Conservation (phyloP, 2,797 vertebrate species). For the Sternotherus odoratus region DNA sequence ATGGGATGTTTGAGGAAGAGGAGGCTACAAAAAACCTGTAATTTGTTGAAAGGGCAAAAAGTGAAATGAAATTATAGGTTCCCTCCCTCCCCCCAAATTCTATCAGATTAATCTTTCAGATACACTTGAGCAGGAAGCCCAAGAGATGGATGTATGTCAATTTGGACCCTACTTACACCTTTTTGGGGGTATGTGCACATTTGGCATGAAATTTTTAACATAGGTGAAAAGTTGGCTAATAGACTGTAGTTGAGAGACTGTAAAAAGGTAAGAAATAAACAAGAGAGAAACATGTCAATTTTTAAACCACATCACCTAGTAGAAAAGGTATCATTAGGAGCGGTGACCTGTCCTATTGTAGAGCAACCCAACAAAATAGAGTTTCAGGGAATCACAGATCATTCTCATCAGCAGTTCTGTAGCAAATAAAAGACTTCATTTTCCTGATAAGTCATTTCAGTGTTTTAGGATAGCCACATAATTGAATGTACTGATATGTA, state of each 20-base stretch:
- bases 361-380: background rate
- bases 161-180: background rate
- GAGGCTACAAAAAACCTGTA: background rate
- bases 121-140: background rate
- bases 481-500: background rate
- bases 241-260: background rate
- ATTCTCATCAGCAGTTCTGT: background rate
- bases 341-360: background rate
- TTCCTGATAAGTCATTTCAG: background rate
- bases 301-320: background rate
- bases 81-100: background rate
- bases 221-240: background rate
- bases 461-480: background rate
- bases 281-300: background rate
- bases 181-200: background rate
- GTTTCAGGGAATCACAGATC: background rate
- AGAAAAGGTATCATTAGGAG: background rate
- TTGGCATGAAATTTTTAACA: background rate
- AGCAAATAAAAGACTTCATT: background rate
- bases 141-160: background rate
- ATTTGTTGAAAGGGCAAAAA: background rate
- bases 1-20: accelerated
- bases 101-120: background rate
- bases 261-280: background rate
- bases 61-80: background rate